A percentile compares a stretch with the other conserved stretches of the same genome.
Conservation (phyloP, 1,140 invertebrate genomes). For the Sycophaga agraensis region DNA sequence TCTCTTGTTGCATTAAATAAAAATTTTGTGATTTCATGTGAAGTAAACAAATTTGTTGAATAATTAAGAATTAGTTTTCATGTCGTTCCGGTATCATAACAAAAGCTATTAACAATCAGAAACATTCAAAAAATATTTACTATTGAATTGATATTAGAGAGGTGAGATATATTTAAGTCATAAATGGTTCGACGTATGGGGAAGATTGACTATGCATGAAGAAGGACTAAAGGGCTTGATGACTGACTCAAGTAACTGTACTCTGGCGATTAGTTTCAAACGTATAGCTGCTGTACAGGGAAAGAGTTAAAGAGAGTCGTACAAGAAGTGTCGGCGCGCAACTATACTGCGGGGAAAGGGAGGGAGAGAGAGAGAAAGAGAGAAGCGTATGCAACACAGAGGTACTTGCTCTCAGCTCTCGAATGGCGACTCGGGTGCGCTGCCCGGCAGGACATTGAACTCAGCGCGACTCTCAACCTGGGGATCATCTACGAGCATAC, state of each 20-base stretch:
- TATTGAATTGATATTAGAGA: too few species aligned
- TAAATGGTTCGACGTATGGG: too few species aligned
- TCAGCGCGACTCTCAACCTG: slow-evolving; percentile 56
- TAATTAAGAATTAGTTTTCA: too few species aligned
- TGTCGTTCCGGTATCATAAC: too few species aligned
- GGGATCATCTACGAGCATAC: slow-evolving; percentile 54
- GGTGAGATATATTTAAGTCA: too few species aligned
- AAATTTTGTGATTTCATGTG: too few species aligned
- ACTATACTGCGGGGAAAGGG: background rate
- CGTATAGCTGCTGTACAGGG: background rate
- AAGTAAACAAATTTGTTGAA: too few species aligned
- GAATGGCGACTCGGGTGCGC: slow-evolving; percentile 44
- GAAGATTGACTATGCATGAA: too few species aligned
- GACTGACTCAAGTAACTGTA: slow-evolving; percentile 21
- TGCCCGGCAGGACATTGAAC: slow-evolving; percentile 58
- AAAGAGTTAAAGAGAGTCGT: background rate
- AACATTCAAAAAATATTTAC: too few species aligned
- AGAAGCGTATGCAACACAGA: slow-evolving; percentile 14
- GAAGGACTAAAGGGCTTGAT: slow-evolving; percentile 22
- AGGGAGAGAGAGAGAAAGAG: slow-evolving; percentile 2
- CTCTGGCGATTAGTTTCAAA: background rate
- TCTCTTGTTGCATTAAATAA: too few species aligned
- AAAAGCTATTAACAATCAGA: too few species aligned
- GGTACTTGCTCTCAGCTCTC: slow-evolving; percentile 43
- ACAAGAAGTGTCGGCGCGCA: too few species aligned